phyloP scores from a whole-genome alignment of 1,140 invertebrate species.

The Idris sp. region DNA sequence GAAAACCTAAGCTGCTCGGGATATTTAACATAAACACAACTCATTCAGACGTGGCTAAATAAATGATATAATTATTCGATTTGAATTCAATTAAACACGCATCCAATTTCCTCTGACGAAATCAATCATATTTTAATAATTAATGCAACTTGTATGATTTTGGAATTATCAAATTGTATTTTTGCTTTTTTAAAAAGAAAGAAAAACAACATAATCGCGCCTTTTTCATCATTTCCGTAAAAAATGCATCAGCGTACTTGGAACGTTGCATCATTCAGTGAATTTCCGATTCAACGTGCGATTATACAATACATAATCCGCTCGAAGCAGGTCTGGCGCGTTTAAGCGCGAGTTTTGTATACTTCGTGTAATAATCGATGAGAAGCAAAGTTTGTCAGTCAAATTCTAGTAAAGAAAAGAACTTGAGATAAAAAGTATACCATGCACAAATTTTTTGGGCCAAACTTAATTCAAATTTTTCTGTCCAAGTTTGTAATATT shows the following conservation, averaged over 20 bases:
- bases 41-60: background rate
- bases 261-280: constrained; percentile 15
- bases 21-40: background rate
- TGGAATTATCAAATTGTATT: too few relatives aligned
- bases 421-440: background rate
- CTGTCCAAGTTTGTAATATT: background rate
- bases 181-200: too few relatives aligned
- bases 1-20: background rate
- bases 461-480: constrained; percentile 15
- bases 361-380: constrained; percentile 26
- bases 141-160: too few relatives aligned
- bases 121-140: constrained; percentile 7
- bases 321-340: constrained; percentile 23
- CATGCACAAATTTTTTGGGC: constrained; percentile 1
- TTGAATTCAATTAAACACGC: constrained; percentile 8
- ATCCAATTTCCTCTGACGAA: background rate
- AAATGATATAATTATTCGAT: constrained; percentile 12
- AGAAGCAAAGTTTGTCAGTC: constrained; percentile 19
- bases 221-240: constrained; percentile 1
- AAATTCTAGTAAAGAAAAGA: constrained; percentile 12
- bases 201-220: background rate
- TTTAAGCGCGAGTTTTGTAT: constrained; percentile 26
- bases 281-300: constrained; percentile 19
- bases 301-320: constrained; percentile 26
- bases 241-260: constrained; percentile 1